Evolutionary conservation across 1,140 invertebrate species (phyloP).

Genomic region (Sminthurides bifidus): DNA sequence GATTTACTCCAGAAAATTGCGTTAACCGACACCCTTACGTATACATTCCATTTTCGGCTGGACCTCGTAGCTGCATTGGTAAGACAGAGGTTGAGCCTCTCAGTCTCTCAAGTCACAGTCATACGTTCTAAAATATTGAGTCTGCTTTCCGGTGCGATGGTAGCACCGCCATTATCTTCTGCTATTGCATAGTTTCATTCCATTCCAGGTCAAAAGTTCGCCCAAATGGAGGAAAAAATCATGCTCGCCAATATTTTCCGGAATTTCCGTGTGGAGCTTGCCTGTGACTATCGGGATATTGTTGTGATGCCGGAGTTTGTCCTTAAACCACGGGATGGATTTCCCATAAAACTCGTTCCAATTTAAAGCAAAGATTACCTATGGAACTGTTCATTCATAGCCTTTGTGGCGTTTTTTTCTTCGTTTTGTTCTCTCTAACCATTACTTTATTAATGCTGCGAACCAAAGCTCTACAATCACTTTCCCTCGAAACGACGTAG

Average conservation of each 20-base stretch:
- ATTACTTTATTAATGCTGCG: no score
- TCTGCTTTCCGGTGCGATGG: not conserved
- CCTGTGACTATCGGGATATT: constrained; percentile 33
- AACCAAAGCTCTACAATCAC: no score
- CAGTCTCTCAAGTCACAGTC: no score
- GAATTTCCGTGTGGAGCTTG: constrained; percentile 42
- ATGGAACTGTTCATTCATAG: no score
- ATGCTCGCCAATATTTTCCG: constrained; percentile 44
- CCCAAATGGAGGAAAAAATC: constrained; percentile 47
- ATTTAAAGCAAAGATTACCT: no score
- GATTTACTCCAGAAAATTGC: constrained; percentile 37
- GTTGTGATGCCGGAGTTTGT: constrained; percentile 27
- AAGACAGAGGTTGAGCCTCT: no score
- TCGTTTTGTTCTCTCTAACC: no score
- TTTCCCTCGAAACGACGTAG: no score
- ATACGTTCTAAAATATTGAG: no score
- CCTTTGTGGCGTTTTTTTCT: no score
- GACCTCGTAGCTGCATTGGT: constrained; percentile 41
- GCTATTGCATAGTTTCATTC: no score
- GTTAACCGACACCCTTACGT: constrained; percentile 30
- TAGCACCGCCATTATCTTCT: not conserved
- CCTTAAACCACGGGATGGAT: constrained; percentile 28
- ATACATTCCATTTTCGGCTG: constrained; percentile 42
- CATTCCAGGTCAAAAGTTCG: constrained; percentile 41
- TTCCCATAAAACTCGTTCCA: no score